Conservation (phyloP, 1,140 invertebrate species). For the Drosophila eugracilis region DNA sequence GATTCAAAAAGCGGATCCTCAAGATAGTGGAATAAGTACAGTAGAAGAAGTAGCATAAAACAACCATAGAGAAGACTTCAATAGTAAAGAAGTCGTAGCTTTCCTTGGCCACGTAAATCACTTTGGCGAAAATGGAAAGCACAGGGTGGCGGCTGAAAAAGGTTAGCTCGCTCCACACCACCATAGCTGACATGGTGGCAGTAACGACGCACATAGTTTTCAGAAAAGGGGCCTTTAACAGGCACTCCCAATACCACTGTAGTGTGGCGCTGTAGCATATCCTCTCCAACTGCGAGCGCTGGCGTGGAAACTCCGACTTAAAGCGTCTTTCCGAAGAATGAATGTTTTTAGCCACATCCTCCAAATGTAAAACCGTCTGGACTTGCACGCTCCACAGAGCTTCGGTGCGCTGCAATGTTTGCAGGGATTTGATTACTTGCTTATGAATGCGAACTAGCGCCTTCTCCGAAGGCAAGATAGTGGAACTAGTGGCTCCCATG, state of each 20-base stretch:
- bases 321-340: conserved; percentile 91
- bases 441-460: conserved; percentile 92
- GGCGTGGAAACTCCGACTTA: conserved; percentile 90
- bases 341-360: conserved; percentile 94
- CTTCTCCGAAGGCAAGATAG: conserved; percentile 91
- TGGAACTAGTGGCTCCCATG: conserved; percentile 87
- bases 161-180: conserved; percentile 99
- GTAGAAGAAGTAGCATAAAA: conserved; percentile 97
- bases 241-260: conserved; percentile 98
- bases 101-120: conserved; percentile 92
- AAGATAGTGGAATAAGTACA: conserved; percentile 99
- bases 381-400: conserved; percentile 96
- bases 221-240: conserved; percentile 90
- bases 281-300: conserved; percentile 86
- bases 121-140: conserved; percentile 97
- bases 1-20: conserved; percentile 97
- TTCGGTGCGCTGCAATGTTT: conserved; percentile 94
- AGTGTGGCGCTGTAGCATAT: conserved; percentile 89
- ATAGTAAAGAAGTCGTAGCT: conserved; percentile 97
- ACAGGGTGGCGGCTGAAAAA: conserved; percentile 97
- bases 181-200: conserved; percentile 92
- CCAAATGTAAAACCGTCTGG: conserved; percentile 91
- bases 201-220: conserved; percentile 91
- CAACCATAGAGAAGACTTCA: conserved; percentile 94
- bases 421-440: conserved; percentile 94